Conservation (phyloP, 1,140 invertebrate species). For the Drosophila lacertosa region DNA sequence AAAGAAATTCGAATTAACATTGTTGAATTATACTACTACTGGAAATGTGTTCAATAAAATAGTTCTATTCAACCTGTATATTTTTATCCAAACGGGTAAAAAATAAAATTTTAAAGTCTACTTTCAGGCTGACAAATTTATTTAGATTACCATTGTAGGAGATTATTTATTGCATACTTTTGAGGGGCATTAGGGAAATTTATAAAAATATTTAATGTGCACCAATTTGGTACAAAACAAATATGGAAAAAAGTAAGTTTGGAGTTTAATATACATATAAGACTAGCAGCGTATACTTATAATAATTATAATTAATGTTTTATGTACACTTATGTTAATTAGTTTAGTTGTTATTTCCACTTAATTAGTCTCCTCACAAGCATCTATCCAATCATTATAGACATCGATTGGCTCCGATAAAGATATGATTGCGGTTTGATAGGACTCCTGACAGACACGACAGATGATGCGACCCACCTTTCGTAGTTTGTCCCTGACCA, state of each 20-base stretch:
- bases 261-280: too few species aligned
- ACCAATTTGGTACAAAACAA: background rate
- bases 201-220: background rate
- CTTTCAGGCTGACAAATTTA: background rate
- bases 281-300: too few species aligned
- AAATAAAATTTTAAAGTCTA: background rate
- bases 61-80: too few species aligned
- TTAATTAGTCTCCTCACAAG: slow-evolving; percentile 96
- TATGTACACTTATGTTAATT: too few species aligned
- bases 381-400: slow-evolving; percentile 99
- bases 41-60: too few species aligned
- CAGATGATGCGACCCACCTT: slow-evolving; percentile 96
- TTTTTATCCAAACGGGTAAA: too few species aligned
- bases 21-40: too few species aligned
- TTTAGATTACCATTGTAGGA: background rate
- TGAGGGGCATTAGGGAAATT: background rate
- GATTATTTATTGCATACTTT: slow-evolving; percentile 1
- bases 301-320: too few species aligned
- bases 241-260: too few species aligned
- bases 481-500: slow-evolving; percentile 93
- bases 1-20: too few species aligned
- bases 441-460: slow-evolving; percentile 96
- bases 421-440: slow-evolving; percentile 97
- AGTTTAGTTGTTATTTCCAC: too few species aligned
- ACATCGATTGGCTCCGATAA: slow-evolving; percentile 99